Percentiles rank a stretch among this genome's conserved stretches.
Evolutionary conservation across 2,113 vertebrate genomes (phyloP).

Genomic region (Nyctibius bracteatus): DNA sequence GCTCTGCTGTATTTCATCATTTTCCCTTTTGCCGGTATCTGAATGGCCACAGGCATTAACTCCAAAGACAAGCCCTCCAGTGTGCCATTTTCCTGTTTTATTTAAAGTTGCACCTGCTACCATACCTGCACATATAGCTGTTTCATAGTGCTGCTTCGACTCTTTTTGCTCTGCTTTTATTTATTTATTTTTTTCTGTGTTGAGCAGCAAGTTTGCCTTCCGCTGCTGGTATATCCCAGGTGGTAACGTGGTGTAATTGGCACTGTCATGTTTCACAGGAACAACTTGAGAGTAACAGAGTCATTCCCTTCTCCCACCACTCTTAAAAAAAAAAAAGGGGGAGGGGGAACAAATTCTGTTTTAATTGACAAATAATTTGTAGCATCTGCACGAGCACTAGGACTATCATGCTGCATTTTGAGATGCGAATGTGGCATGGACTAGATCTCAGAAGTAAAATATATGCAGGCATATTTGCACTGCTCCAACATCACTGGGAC

Average conservation of each 20-base stretch:
- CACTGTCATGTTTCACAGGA: not conserved
- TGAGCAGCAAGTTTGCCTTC: not conserved
- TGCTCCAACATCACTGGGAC: not conserved
- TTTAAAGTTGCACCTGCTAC: not conserved
- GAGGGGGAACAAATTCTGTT: not conserved
- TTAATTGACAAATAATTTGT: not conserved
- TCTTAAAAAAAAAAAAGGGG: not conserved
- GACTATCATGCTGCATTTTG: not conserved
- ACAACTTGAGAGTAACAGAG: not conserved
- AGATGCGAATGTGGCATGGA: not conserved
- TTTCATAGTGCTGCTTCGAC: not conserved
- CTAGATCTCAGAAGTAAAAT: not conserved
- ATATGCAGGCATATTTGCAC: not conserved
- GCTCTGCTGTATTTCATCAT: not conserved
- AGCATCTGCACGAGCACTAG: not conserved
- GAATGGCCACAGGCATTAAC: not conserved
- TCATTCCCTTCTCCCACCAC: not conserved
- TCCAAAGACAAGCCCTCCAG: not conserved
- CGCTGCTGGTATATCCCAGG: not conserved
- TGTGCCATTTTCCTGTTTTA: not conserved
- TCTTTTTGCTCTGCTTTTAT: not conserved
- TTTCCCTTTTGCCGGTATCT: not conserved
- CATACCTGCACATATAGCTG: not conserved
- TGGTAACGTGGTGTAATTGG: not conserved
- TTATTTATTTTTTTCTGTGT: not conserved